These are phyloP conservation scores for Bujurquina vittata DNA, from an alignment of 2,113 vertebrate genomes.

Conservation along the genomic window DNA sequence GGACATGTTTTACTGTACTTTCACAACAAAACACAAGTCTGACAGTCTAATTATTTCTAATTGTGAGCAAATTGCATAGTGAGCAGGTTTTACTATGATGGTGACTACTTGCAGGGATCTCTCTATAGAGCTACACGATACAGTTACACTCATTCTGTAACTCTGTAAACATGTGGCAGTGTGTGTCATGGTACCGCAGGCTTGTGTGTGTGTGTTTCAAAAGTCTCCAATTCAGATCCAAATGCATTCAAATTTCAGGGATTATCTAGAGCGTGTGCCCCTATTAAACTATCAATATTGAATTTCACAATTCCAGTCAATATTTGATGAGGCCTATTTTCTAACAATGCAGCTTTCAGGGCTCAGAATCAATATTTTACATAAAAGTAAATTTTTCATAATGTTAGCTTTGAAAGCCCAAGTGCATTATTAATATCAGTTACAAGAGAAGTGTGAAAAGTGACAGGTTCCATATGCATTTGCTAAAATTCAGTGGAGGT, in stretches of 20 bases:
- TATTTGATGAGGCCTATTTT: slow-evolving; percentile 78
- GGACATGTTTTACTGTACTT: slow-evolving; percentile 50
- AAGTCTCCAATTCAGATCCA: slow-evolving; percentile 23
- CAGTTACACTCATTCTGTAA: neutral
- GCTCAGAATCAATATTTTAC: slow-evolving; percentile 78
- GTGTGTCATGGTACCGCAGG: neutral
- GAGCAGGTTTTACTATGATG: slow-evolving; percentile 40
- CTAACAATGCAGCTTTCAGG: slow-evolving; percentile 71
- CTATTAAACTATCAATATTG: slow-evolving; percentile 74
- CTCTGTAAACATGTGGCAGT: slow-evolving; percentile 32
- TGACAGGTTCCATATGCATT: slow-evolving; percentile 57
- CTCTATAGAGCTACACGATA: slow-evolving; percentile 1
- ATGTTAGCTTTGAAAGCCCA: slow-evolving; percentile 65
- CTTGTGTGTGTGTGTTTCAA: neutral
- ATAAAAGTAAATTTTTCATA: slow-evolving; percentile 72
- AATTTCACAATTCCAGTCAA: slow-evolving; percentile 61
- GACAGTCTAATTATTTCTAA: slow-evolving; percentile 39
- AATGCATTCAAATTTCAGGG: slow-evolving; percentile 26
- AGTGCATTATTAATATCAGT: slow-evolving; percentile 76
- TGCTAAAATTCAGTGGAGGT: slow-evolving; percentile 54
- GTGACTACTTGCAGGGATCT: slow-evolving; percentile 12
- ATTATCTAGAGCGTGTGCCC: slow-evolving; percentile 29
- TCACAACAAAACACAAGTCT: slow-evolving; percentile 49
- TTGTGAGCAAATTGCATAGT: slow-evolving; percentile 62
- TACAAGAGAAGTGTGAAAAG: slow-evolving; percentile 66